Base-by-base conservation (phyloP, 2,888 invertebrate genomes). In the Perizoma affinitatum region DNA sequence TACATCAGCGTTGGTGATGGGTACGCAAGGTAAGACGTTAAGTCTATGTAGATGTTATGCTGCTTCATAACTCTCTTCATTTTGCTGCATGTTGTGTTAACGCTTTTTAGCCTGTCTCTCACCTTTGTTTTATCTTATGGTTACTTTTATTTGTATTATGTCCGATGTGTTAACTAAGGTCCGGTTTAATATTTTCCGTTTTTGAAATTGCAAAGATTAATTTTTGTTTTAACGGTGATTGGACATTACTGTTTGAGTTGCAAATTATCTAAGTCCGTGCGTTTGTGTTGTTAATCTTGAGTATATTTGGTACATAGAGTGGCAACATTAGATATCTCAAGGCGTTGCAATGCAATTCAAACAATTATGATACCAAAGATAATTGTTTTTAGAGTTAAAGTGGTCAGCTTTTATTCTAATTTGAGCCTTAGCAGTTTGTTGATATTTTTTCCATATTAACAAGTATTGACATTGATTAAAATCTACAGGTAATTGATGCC, bases 401-500 rank as follows among this genome's bases (percentile, higher is more conserved):
- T 66, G 54, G 61, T 67, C 63, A 63, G 66, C 66, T 70, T 69
- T 66, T 62, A 44, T 66, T 67, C 44, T 65, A 61, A 65, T 63
- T 57, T 63, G 50, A 49, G 63, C 54, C 60, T 61, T 9, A 48
- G 57, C 58, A 42, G 48, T 36, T 59, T 36, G 44, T 38, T 35
- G 5, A 33, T 56, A 42, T 44, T 8, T 47, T 33, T 34, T 6
- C 11, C 3, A 6, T 9, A 34, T 34, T 11, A 53, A 6, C 22
- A 47, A 52, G 42, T 53, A 34, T 6, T 66, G 55, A 48, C 55
- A 59, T 35, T 54, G 10, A 48, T 63, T 11, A 47, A 62, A 71
- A 68, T 73, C 74, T 80, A 43, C 87, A 94, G 94, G 94, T 94
- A 61, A 87, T 94, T 79, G 94, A 94, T 84, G 94, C 94, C 70